Evolutionary conservation across 2,113 vertebrate genomes (phyloP).

Genomic region (Proterorhinus semilunaris): DNA sequence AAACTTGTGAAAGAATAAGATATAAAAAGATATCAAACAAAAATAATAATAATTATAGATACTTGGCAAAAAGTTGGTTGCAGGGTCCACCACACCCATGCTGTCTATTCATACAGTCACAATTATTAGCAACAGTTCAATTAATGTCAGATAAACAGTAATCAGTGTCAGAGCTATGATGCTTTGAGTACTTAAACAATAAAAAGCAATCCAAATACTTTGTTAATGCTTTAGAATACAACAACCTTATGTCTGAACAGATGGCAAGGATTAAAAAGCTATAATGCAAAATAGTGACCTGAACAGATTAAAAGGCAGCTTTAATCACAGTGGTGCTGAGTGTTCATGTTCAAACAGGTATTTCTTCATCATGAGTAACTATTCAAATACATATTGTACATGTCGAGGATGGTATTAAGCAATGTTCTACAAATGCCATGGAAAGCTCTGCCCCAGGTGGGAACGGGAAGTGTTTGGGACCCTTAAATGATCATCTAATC

Average conservation of each 20-base stretch:
- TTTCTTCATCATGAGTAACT: no score
- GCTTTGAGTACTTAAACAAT: conserved; percentile 7
- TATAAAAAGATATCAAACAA: no score
- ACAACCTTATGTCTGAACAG: conserved; percentile 18
- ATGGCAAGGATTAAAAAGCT: conserved; percentile 16
- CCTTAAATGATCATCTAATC: conserved; percentile 62
- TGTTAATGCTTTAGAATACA: conserved; percentile 18
- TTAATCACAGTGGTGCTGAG: background rate
- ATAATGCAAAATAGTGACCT: conserved; percentile 35
- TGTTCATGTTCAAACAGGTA: conserved; percentile 2
- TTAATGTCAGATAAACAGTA: no score
- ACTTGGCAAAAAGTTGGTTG: no score
- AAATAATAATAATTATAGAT: no score
- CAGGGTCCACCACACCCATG: no score
- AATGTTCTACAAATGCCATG: background rate
- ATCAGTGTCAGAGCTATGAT: no score
- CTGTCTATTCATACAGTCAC: no score
- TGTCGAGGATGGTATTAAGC: no score
- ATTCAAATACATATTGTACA: no score
- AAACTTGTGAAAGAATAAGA: no score
- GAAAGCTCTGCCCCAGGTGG: background rate
- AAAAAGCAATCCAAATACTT: conserved; percentile 13
- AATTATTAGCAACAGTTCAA: no score
- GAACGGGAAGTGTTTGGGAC: conserved; percentile 17
- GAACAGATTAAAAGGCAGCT: conserved; percentile 37